Conservation (phyloP, 2,888 invertebrate species). For the Tridacna gigas region DNA sequence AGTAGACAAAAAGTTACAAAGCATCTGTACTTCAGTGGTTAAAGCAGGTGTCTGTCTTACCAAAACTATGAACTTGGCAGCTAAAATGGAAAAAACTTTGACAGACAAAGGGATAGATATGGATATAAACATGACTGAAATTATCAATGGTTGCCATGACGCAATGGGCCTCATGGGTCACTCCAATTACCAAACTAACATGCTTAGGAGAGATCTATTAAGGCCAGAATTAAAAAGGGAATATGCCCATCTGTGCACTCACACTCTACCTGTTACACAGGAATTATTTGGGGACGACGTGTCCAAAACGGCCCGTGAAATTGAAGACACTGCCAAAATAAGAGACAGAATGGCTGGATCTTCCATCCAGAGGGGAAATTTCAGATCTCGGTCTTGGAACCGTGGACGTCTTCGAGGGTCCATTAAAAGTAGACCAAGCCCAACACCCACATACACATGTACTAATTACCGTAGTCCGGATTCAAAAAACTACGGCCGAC, state of each 20-base stretch:
- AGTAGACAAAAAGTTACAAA: background rate
- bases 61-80: background rate
- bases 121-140: background rate
- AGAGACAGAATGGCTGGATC: background rate
- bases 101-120: background rate
- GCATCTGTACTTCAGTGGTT: background rate
- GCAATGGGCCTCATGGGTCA: constrained; percentile 22
- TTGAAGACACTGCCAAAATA: constrained; percentile 16
- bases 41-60: background rate
- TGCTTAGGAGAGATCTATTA: constrained; percentile 16
- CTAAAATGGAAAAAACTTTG: background rate
- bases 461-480: background rate
- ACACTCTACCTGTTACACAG: constrained; percentile 12
- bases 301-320: constrained; percentile 24
- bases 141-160: constrained; percentile 8
- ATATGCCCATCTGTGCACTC: constrained; percentile 34
- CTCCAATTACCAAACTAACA: constrained; percentile 5
- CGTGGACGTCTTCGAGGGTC: background rate
- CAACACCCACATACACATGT: background rate
- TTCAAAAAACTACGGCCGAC: background rate
- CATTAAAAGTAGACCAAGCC: background rate
- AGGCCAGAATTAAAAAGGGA: constrained; percentile 30
- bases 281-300: constrained; percentile 33
- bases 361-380: background rate
- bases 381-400: background rate